Conservation (phyloP, 2,797 vertebrate genomes). For the Lutra lutra region DNA sequence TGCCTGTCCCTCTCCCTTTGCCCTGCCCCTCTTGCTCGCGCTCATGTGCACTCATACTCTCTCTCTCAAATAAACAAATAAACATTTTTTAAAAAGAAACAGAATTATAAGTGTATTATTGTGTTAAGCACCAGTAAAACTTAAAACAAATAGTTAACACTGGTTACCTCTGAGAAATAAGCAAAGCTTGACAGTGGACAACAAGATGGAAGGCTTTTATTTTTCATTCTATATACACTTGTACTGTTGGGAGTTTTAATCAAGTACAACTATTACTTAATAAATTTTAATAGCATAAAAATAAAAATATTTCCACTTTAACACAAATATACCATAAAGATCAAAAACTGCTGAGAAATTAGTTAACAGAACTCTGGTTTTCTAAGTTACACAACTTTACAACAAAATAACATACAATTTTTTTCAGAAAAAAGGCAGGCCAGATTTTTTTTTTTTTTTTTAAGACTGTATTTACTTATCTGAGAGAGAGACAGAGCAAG, state of each 20-base stretch:
- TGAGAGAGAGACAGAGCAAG: too few species aligned
- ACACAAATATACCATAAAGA: constrained; percentile 4
- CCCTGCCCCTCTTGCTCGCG: background rate
- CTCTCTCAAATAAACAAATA: background rate
- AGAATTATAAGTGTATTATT: background rate
- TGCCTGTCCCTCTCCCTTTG: background rate
- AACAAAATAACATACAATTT: background rate
- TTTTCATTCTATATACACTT: background rate
- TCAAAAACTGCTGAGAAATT: constrained; percentile 1
- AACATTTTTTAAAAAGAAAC: background rate
- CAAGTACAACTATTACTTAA: background rate
- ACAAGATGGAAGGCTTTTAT: background rate
- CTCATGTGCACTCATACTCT: too few species aligned
- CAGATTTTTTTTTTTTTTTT: background rate
- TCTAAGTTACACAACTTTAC: constrained; percentile 25
- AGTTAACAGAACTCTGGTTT: constrained; percentile 25
- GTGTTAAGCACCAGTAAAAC: constrained; percentile 21
- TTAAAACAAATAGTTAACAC: background rate
- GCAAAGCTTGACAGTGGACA: background rate
- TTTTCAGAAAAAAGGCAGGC: constrained; percentile 15
- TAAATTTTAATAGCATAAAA: constrained; percentile 44
- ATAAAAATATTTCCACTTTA: constrained; percentile 10
- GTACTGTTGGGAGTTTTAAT: background rate
- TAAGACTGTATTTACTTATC: too few species aligned
- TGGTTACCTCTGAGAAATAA: constrained; percentile 17